phyloP scores from a whole-genome alignment of 1,140 invertebrate genomes.

The Danaus plexippus region DNA sequence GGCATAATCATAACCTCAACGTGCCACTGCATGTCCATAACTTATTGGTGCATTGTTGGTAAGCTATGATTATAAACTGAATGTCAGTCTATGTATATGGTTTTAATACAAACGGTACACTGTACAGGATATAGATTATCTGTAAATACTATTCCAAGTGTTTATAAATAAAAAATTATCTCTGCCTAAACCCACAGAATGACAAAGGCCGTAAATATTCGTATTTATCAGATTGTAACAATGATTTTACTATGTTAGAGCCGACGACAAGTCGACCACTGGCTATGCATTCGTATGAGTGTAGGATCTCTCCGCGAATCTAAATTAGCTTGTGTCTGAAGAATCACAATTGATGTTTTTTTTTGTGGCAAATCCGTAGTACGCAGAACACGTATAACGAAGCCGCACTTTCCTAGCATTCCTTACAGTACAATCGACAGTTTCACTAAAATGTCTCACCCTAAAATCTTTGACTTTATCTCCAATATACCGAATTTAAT shows the following conservation, averaged over 20 bases:
- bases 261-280: too few relatives aligned
- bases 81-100: too few relatives aligned
- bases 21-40: constrained; percentile 4
- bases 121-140: too few relatives aligned
- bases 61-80: background rate
- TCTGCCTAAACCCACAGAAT: too few relatives aligned
- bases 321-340: constrained; percentile 44
- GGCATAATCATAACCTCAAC: constrained; percentile 8
- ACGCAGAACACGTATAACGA: constrained; percentile 44
- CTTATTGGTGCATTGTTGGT: background rate
- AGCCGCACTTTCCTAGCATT: constrained; percentile 52
- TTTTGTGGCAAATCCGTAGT: constrained; percentile 35
- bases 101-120: too few relatives aligned
- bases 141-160: too few relatives aligned
- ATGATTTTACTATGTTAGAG: too few relatives aligned
- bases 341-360: constrained; percentile 50
- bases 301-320: constrained; percentile 47
- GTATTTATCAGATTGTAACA: too few relatives aligned
- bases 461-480: background rate
- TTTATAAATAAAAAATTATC: too few relatives aligned
- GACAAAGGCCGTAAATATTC: too few relatives aligned
- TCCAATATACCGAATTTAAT: too few relatives aligned
- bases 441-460: constrained; percentile 6
- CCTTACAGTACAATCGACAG: constrained; percentile 21
- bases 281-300: constrained; percentile 10